Base-by-base conservation (phyloP, 2,797 vertebrate species). In the Thunnus albacares region DNA sequence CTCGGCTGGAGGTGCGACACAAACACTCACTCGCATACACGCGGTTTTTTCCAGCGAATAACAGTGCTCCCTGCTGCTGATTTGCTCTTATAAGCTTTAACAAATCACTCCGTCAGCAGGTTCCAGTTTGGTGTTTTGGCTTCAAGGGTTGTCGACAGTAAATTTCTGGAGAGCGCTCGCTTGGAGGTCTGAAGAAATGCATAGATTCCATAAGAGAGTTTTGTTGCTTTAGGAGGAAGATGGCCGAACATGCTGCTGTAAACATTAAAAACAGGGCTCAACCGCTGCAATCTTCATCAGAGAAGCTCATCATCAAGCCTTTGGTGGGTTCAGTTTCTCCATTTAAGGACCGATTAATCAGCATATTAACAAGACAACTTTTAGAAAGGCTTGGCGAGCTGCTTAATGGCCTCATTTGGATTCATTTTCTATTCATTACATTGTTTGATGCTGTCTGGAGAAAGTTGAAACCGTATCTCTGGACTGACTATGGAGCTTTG, bases 311-410 rank as follows among this genome's bases (percentile, higher is more conserved):
- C 70, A 20, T 14, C n/a, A 55, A 63, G 33, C 56, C 49, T 71
- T 62, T 41, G 58, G 63, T 61, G 59, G 51, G 76, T 87, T 83
- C 66, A 65, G 68, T 82, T 73, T 83, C 83, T 72, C 77, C 72
- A 69, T 81, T 89, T 77, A 79, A 86, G 73, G 72, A 78, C 78
- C 77, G 83, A 80, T 92, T 91, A 82, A 92, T 91, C 83, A 78
- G 80, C 81, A 75, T 83, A 83, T 84, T 86, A 83, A 88, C 63
- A 59, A 89, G 80, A 83, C 55, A 52, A 81, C 74, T 33, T 49
- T 47, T 67, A 79, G 71, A 84, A 76, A 72, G 72, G 55, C 52
- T 73, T 81, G 88, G 81, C 79, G 67, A 71, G 76, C 41, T 45
- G 88, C 90, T 85, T 84, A 83, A 91, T 79, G 77, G 59, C 58